phyloP scores from a whole-genome alignment of 2,797 vertebrate genomes.

The Agapornis canus region DNA sequence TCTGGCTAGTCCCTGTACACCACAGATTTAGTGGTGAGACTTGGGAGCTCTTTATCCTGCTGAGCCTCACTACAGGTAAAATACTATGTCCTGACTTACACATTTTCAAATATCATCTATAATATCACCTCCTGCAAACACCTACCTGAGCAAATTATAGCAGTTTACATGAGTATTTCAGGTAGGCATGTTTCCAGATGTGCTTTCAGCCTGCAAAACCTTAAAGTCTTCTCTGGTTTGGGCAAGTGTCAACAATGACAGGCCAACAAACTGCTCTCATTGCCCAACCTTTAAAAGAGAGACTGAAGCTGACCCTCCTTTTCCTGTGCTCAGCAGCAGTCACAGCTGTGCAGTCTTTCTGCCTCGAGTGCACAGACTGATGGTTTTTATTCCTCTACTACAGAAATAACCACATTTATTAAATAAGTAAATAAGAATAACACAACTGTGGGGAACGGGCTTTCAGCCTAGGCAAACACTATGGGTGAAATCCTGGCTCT shows the following conservation, averaged over 20 bases:
- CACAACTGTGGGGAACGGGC: slow-evolving; percentile 6
- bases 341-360: background rate
- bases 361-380: background rate
- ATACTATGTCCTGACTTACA: background rate
- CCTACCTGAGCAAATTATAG: background rate
- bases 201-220: background rate
- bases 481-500: slow-evolving; percentile 45
- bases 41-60: background rate
- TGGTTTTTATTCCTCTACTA: background rate
- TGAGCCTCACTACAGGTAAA: background rate
- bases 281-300: background rate
- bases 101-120: background rate
- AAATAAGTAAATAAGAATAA: slow-evolving; percentile 10
- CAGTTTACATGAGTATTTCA: background rate
- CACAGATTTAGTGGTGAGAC: background rate
- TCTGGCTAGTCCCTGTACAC: background rate
- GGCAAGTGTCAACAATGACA: background rate
- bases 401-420: background rate
- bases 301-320: background rate
- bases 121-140: background rate
- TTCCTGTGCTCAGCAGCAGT: background rate
- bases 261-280: background rate
- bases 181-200: background rate
- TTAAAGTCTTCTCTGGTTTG: background rate
- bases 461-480: slow-evolving; percentile 38